phyloP scores from a whole-genome alignment of 2,113 vertebrate species.

The Callopanchax toddi region DNA sequence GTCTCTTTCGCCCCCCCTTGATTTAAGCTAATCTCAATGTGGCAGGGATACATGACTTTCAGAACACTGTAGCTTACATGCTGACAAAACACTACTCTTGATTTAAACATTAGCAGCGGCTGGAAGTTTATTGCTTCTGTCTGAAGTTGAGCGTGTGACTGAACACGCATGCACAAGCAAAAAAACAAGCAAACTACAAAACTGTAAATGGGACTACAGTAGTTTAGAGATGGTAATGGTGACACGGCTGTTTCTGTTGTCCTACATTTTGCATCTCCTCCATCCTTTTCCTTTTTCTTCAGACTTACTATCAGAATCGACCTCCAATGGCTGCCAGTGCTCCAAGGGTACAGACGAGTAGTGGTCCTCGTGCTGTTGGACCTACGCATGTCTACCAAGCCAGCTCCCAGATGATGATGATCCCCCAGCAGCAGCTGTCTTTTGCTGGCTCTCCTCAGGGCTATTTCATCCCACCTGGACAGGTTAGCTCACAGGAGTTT shows the following conservation, averaged over 20 bases:
- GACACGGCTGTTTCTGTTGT: not conserved
- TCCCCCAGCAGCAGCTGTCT: slow-evolving; percentile 90
- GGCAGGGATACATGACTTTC: slow-evolving; percentile 22
- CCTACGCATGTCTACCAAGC: slow-evolving; percentile 91
- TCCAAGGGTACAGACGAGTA: slow-evolving; percentile 88
- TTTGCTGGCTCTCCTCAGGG: slow-evolving; percentile 91
- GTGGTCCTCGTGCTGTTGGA: slow-evolving; percentile 87
- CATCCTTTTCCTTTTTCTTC: slow-evolving; percentile 34
- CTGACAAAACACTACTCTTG: slow-evolving; percentile 22
- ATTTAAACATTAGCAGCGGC: slow-evolving; percentile 23
- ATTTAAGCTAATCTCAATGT: slow-evolving; percentile 78
- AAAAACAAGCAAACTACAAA: slow-evolving; percentile 3
- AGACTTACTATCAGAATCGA: slow-evolving; percentile 94
- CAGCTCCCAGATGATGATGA: slow-evolving; percentile 97
- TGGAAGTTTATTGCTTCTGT: slow-evolving; percentile 31
- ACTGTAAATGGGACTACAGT: not conserved
- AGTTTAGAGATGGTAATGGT: not conserved
- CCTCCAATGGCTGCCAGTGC: slow-evolving; percentile 88
- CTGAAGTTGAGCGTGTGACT: slow-evolving; percentile 9
- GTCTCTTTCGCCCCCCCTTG: slow-evolving; percentile 17
- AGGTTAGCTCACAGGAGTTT: slow-evolving; percentile 79
- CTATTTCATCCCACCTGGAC: slow-evolving; percentile 90
- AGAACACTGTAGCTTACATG: slow-evolving; percentile 20
- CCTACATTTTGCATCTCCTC: slow-evolving; percentile 18
- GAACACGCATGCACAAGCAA: not conserved